phyloP scores from a whole-genome alignment of 2,797 vertebrate genomes.

The Scleropages formosus region DNA sequence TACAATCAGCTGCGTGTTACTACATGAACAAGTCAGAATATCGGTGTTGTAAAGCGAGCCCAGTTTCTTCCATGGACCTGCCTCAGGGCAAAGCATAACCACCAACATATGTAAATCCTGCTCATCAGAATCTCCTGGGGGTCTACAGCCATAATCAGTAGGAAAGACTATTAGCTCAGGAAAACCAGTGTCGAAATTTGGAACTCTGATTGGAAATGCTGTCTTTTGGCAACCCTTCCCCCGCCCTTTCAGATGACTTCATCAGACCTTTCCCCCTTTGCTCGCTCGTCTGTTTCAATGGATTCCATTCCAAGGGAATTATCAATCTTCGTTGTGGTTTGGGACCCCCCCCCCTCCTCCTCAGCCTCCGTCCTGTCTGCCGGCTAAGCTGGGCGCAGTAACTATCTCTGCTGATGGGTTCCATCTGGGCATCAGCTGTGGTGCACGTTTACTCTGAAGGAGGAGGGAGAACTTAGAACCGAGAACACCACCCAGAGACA shows the following conservation, averaged over 20 bases:
- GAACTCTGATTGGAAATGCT: slow-evolving; percentile 13
- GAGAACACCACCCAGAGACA: background rate
- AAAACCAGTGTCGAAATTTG: background rate
- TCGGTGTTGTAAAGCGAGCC: background rate
- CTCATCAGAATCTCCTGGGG: background rate
- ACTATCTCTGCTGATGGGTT: slow-evolving; percentile 54
- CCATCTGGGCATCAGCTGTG: slow-evolving; percentile 49
- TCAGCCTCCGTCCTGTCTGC: slow-evolving; percentile 31
- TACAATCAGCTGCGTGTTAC: background rate
- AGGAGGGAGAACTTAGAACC: slow-evolving; percentile 4
- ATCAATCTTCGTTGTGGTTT: slow-evolving; percentile 39
- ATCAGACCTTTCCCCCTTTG: slow-evolving; percentile 21
- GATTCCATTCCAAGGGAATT: slow-evolving; percentile 14
- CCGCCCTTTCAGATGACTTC: background rate
- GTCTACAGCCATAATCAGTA: slow-evolving; percentile 4
- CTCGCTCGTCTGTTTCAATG: background rate
- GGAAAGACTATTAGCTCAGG: background rate
- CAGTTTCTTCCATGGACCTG: background rate
- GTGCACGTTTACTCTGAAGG: slow-evolving; percentile 15
- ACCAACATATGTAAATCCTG: background rate
- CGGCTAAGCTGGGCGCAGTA: slow-evolving; percentile 23
- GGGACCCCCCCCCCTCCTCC: background rate
- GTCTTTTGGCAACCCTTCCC: background rate
- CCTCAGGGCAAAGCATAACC: slow-evolving; percentile 17
- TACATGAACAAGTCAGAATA: background rate